These are phyloP conservation scores for Rhagophthalmus giganteus DNA, from an alignment of 2,888 invertebrate genomes.

Conservation along the genomic window DNA sequence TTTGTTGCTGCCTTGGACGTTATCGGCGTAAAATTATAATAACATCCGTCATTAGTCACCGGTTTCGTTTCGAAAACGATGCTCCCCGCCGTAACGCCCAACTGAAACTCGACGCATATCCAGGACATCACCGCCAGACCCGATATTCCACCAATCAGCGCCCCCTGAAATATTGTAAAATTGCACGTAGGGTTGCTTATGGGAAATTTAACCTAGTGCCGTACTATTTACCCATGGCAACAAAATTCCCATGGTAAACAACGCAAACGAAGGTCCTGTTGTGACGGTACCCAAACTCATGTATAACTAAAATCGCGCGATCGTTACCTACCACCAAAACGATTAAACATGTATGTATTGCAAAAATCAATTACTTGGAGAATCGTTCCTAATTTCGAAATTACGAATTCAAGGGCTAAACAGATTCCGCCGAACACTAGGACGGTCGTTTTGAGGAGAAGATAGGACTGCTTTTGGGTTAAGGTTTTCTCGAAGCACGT, in stretches of 20 bases:
- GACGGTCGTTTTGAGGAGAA: neutral
- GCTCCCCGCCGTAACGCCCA: constrained; percentile 65
- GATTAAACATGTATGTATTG: too few species aligned
- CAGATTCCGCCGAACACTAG: neutral
- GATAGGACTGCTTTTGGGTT: neutral
- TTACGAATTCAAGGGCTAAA: neutral
- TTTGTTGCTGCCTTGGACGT: too few species aligned
- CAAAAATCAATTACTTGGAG: too few species aligned
- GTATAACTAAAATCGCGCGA: constrained; percentile 60
- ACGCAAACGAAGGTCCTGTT: constrained; percentile 67
- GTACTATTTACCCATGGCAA: constrained; percentile 64
- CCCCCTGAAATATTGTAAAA: constrained; percentile 60
- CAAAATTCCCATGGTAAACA: constrained; percentile 69
- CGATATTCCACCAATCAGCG: constrained; percentile 66
- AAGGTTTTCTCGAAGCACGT: neutral
- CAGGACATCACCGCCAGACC: constrained; percentile 67
- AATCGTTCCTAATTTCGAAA: neutral
- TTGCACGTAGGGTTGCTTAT: too few species aligned
- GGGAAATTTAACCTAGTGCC: too few species aligned
- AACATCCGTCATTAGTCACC: constrained; percentile 64
- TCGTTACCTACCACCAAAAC: too few species aligned
- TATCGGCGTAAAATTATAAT: constrained; percentile 66
- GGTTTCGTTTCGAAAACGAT: constrained; percentile 68
- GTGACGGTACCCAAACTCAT: constrained; percentile 66
- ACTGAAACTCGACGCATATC: constrained; percentile 69